A percentile compares a stretch with the other conserved stretches of the same genome.
These are phyloP conservation scores for Hephaestus fuliginosus DNA, from an alignment of 2,797 vertebrate genomes.

Conservation along the genomic window DNA sequence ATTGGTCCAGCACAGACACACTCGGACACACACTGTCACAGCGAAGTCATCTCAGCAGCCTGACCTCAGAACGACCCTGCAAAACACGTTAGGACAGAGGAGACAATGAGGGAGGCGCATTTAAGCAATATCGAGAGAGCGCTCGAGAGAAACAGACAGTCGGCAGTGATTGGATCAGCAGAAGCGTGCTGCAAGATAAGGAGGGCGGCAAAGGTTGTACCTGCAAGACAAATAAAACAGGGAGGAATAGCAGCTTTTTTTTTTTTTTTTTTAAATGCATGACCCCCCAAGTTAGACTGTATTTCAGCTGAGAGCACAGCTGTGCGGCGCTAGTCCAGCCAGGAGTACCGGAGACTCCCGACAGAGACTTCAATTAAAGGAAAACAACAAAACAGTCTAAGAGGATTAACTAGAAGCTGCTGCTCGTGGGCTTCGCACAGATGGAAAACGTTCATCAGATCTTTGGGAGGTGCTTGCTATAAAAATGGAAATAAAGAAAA, in stretches of 20 bases:
- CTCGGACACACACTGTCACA: constrained; percentile 67
- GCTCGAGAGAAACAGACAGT: neutral
- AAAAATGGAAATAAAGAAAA: constrained; percentile 26
- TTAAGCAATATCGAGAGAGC: neutral
- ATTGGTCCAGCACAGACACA: constrained; percentile 53
- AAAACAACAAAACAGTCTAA: constrained; percentile 75
- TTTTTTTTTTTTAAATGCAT: constrained; percentile 23
- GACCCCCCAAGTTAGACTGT: constrained; percentile 23
- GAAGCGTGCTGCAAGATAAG: neutral
- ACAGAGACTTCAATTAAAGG: constrained; percentile 70
- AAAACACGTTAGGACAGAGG: constrained; percentile 48
- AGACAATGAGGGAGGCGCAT: constrained; percentile 18
- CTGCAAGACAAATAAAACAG: constrained; percentile 1
- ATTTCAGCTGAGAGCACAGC: constrained; percentile 53
- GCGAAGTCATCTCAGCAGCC: constrained; percentile 69
- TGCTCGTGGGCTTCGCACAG: constrained; percentile 44
- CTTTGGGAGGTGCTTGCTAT: constrained; percentile 23
- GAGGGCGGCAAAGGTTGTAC: neutral
- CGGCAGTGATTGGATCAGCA: constrained; percentile 39
- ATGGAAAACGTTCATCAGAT: constrained; percentile 47
- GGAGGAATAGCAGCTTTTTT: neutral
- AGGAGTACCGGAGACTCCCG: constrained; percentile 52
- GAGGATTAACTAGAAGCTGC: constrained; percentile 72
- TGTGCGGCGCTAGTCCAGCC: constrained; percentile 43
- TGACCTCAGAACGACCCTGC: constrained; percentile 64